Conservation (phyloP, 2,888 invertebrate genomes). For the Lissonota sp. region DNA sequence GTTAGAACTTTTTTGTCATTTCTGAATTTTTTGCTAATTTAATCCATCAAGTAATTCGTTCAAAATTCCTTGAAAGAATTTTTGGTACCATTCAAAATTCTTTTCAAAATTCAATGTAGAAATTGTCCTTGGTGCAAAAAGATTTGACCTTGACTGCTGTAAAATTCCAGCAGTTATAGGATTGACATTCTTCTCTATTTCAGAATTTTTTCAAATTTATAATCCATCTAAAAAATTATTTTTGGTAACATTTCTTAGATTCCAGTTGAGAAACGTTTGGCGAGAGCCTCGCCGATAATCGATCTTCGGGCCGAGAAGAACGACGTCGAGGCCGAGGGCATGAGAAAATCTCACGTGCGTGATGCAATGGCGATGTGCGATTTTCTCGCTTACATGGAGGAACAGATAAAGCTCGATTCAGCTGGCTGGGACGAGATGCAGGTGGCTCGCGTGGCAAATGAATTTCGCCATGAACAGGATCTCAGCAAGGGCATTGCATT, state of each 20-base stretch:
- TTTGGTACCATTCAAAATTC: too few species aligned
- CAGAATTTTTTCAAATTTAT: too few species aligned
- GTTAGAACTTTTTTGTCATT: too few species aligned
- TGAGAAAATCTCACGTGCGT: slow-evolving; percentile 93
- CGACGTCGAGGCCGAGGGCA: slow-evolving; percentile 90
- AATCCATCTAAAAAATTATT: too few species aligned
- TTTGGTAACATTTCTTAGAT: slow-evolving; percentile 68
- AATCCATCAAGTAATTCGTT: too few species aligned
- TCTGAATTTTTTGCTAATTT: too few species aligned
- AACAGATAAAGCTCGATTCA: slow-evolving; percentile 80
- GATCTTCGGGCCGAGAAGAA: slow-evolving; percentile 95
- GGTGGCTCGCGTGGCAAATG: slow-evolving; percentile 89
- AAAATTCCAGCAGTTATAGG: too few species aligned
- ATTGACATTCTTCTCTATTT: too few species aligned
- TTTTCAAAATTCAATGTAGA: too few species aligned
- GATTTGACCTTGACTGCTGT: too few species aligned
- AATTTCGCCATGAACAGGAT: slow-evolving; percentile 90
- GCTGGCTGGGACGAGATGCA: slow-evolving; percentile 89
- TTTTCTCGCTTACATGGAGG: slow-evolving; percentile 90
- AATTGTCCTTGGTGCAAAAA: too few species aligned
- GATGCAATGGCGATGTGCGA: slow-evolving; percentile 97
- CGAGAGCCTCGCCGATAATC: slow-evolving; percentile 92
- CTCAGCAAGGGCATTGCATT: slow-evolving; percentile 91
- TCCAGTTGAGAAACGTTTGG: slow-evolving; percentile 86
- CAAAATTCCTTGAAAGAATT: too few species aligned